Base-by-base conservation (phyloP, 2,888 invertebrate species). In the Leptopilina myrica region DNA sequence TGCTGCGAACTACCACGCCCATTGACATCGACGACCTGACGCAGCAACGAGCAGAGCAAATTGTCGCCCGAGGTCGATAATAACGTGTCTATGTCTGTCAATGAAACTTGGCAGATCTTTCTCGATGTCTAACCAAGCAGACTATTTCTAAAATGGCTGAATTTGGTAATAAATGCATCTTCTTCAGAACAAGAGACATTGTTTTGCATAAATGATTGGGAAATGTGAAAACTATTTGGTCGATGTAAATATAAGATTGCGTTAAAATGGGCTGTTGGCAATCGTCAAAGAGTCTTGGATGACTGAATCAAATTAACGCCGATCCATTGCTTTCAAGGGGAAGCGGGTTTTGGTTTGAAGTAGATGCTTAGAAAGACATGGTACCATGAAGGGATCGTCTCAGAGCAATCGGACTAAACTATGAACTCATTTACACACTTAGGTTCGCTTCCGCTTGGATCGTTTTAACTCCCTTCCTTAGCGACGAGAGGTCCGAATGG, bases 381-480 rank as follows among this genome's bases (percentile, higher is more conserved):
- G 85, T 84, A 84, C 86, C 86, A 85, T 87, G 87, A 86, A 88
- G 85, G 87, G 89, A 86, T 88, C 88, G 87, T 88, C 89, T 88
- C 84, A 82, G 88, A 86, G 89, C 90, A 89, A 90, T 90, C 87
- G 88, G 86, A 87, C 88, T 89, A 90, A 90, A 91, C 89, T 90
- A 89, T 88, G 86, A 88, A 88, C 89, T 90, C 90, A 90, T 91
- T 91, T 91, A 88, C 90, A 90, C 90, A 89, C 89, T 89, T 88
- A 88, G 89, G 84, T 85, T 66, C 76, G 85, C 86, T 88, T 85
- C 87, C 84, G 85, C 84, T 81, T 82, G 81, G 84, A 83, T 85
- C 87, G 85, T 88, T 88, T 85, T 84, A 85, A 80, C 85, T 85
- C 86, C 85, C 82, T 67, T 78, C 80, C 73, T 82, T 79, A 79